Evolutionary conservation across 2,113 vertebrate species (phyloP), one percentile per base, ranked within the genome.

Genomic region (Oncorhynchus masou): DNA sequence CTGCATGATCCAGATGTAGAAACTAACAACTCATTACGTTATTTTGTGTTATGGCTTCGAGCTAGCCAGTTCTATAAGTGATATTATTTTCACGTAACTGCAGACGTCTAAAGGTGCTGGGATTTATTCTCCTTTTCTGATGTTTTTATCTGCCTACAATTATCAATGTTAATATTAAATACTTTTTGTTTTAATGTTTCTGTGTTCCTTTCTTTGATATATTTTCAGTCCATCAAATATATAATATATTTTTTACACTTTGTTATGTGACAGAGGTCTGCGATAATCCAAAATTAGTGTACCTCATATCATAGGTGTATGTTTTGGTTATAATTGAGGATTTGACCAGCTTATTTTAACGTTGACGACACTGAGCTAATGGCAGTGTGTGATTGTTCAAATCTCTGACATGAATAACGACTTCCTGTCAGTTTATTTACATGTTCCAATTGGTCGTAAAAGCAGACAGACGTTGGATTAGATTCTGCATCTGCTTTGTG

Each of bases 91-190:
- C 31, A 34, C 6, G 31, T 7, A 6, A 7, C 31, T 34, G 1
- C 31, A 31, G 31, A 31, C 31, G 0, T 7, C 2, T 45, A 45
- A 45, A 45, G 39, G 39, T 45, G 39, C 9, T 45, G 87, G 84
- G 88, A 91, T 91, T 91, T 91, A 91, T 91, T 85, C 79, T 82
- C 76, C 15, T 5, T 19, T 81, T 59, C 12, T 20, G 73, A 80
- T 84, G 68, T 34, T 82, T 81, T 87, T 83, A 86, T 85, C 84
- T 77, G 78, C 85, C 81, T 83, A 70, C 74, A 59, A 25, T 13
- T 79, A 22, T 71, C 74, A 70, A 79, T 70, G 71, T 57, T 72
- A 89, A 87, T 88, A 54, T 54, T 19, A 54, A 88, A 89, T 13
- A 80, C 65, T 78, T 82, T 62, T 78, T 45, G 59, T 45, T 65